Evolutionary conservation across 2,888 invertebrate genomes (phyloP).

Genomic region (Allacma fusca): DNA sequence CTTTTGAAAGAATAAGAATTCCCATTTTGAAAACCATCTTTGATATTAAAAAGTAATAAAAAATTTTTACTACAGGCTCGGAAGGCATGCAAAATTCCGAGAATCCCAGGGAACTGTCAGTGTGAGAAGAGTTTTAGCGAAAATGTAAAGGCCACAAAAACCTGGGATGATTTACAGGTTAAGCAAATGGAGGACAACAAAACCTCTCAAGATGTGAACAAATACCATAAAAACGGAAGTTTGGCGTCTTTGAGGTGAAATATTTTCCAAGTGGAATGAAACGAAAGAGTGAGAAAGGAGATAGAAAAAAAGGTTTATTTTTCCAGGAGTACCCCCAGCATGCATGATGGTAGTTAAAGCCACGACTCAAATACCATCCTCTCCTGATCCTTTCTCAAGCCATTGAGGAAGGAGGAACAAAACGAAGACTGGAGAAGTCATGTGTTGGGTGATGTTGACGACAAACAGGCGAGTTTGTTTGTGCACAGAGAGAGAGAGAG

Average conservation of each 20-base stretch:
- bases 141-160: not conserved
- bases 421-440: not conserved
- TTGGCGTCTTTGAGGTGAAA: conserved; percentile 10
- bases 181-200: conserved; percentile 16
- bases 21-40: conserved; percentile 1
- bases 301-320: conserved; percentile 12
- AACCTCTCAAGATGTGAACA: not conserved
- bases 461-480: not conserved
- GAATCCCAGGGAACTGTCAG: not conserved
- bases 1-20: not conserved
- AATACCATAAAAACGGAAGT: not conserved
- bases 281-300: conserved; percentile 2
- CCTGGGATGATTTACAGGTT: not conserved
- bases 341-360: not conserved
- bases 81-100: not conserved
- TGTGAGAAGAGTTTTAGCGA: not conserved
- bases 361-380: not conserved
- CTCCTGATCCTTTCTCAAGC: not conserved
- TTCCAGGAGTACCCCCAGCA: not conserved
- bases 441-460: conserved; percentile 21
- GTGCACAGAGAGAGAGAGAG: not conserved
- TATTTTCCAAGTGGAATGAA: not conserved
- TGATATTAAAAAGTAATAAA: not conserved
- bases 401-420: not conserved
- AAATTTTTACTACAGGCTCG: not conserved